A percentile compares a stretch with the other conserved stretches of the same genome.
These are phyloP conservation scores for Naso thynnoides DNA, from an alignment of 2,797 vertebrate species.

Conservation along the genomic window DNA sequence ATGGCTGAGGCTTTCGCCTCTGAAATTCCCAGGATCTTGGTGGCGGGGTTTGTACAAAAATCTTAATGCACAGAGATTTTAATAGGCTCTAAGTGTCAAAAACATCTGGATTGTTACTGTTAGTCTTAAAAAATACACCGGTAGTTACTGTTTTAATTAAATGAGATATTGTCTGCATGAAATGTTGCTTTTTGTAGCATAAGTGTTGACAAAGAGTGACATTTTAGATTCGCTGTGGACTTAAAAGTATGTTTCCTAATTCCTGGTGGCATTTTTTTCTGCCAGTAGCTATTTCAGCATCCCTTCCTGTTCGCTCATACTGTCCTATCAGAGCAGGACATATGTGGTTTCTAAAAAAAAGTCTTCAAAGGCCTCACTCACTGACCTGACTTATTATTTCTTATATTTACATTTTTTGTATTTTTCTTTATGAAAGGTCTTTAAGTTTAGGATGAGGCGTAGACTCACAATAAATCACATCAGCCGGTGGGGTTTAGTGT, in stretches of 20 bases:
- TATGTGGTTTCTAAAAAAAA: not conserved
- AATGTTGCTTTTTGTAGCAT: not conserved
- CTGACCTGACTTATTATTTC: too few relatives aligned
- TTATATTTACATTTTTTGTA: too few relatives aligned
- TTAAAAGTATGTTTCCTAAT: not conserved
- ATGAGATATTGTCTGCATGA: not conserved
- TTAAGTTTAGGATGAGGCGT: not conserved
- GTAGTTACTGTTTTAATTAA: not conserved
- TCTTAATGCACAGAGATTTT: not conserved
- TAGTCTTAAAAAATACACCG: too few relatives aligned
- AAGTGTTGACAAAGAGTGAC: not conserved
- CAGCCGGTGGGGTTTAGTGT: too few relatives aligned
- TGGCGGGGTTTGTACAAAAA: constrained; percentile 87
- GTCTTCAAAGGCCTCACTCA: too few relatives aligned
- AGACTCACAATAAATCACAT: too few relatives aligned
- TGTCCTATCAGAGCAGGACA: not conserved
- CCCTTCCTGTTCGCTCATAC: too few relatives aligned
- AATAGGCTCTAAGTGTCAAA: not conserved
- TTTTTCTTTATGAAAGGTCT: too few relatives aligned
- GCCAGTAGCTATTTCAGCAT: not conserved
- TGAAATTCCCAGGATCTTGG: constrained; percentile 90
- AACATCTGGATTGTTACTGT: not conserved
- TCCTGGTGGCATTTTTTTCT: not conserved
- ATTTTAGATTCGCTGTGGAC: not conserved
- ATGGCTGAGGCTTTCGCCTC: constrained; percentile 93